These are phyloP conservation scores for Philhelius pedissequus DNA, from an alignment of 2,888 invertebrate species.

Conservation along the genomic window DNA sequence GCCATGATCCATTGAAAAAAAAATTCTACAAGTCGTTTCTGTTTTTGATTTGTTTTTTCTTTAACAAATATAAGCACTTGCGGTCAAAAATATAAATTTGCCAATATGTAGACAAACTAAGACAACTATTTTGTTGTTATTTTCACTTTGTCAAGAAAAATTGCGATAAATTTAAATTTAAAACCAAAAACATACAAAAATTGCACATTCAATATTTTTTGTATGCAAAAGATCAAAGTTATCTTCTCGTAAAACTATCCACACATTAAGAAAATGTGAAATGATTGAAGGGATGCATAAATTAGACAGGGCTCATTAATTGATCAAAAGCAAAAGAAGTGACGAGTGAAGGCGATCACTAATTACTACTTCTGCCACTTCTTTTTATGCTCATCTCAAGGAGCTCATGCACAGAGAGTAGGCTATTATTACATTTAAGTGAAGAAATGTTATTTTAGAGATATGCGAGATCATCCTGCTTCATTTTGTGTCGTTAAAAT, in stretches of 20 bases:
- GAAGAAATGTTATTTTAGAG: conserved; percentile 15
- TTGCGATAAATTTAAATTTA: background rate
- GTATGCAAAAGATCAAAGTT: conserved; percentile 52
- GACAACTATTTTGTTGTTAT: background rate
- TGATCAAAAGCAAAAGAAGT: conserved; percentile 60
- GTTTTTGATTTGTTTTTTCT: background rate
- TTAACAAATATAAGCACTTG: background rate
- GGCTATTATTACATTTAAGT: conserved; percentile 2
- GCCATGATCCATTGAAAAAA: background rate
- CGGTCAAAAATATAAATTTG: background rate
- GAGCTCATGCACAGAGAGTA: background rate
- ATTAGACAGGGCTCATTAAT: conserved; percentile 59
- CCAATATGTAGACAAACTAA: background rate
- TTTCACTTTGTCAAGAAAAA: background rate
- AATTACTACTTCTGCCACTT: conserved; percentile 15
- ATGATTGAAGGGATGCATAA: conserved; percentile 27
- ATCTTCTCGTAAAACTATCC: background rate
- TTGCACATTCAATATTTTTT: background rate
- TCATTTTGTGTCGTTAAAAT: conserved; percentile 25
- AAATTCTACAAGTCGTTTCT: background rate
- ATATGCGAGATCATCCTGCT: background rate
- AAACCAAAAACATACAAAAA: background rate
- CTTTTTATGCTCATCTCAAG: background rate
- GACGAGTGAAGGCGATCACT: conserved; percentile 46
- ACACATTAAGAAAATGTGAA: background rate